Conservation (phyloP, 2,113 vertebrate genomes). For the Mesembrinibis cayennensis region DNA sequence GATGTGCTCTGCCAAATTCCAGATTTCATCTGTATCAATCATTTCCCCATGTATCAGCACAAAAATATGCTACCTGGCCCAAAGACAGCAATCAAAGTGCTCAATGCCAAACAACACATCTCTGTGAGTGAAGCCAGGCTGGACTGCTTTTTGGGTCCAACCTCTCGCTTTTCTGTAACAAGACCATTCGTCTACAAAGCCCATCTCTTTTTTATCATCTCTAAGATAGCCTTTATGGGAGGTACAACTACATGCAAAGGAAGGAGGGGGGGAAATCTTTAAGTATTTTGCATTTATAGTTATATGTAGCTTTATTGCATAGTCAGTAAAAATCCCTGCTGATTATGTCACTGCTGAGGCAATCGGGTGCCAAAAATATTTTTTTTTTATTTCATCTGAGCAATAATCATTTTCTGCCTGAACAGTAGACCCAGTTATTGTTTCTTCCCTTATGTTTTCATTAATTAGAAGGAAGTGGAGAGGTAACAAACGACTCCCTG, state of each 20-base stretch:
- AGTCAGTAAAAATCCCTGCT: conserved; percentile 67
- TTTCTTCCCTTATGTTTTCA: conserved; percentile 65
- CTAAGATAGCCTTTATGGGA: neutral
- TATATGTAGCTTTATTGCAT: conserved; percentile 51
- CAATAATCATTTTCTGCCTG: conserved; percentile 57
- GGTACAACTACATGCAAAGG: neutral
- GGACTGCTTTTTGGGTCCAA: neutral
- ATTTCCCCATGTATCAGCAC: neutral
- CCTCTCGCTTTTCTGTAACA: neutral
- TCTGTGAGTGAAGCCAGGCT: neutral
- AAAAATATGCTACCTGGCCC: conserved; percentile 18
- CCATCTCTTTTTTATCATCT: neutral
- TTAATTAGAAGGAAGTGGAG: conserved; percentile 62
- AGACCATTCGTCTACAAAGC: neutral
- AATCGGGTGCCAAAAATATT: conserved; percentile 52
- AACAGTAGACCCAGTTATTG: conserved; percentile 46
- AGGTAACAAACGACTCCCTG: conserved; percentile 56
- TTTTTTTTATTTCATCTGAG: conserved; percentile 33
- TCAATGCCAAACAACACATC: neutral
- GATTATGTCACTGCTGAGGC: conserved; percentile 72
- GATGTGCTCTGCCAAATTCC: neutral
- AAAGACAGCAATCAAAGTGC: neutral
- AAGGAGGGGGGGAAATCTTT: neutral
- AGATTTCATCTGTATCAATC: neutral
- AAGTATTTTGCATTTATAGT: conserved; percentile 35